Conservation (phyloP, 2,888 invertebrate genomes). For the Dryocosmus kuriphilus region DNA sequence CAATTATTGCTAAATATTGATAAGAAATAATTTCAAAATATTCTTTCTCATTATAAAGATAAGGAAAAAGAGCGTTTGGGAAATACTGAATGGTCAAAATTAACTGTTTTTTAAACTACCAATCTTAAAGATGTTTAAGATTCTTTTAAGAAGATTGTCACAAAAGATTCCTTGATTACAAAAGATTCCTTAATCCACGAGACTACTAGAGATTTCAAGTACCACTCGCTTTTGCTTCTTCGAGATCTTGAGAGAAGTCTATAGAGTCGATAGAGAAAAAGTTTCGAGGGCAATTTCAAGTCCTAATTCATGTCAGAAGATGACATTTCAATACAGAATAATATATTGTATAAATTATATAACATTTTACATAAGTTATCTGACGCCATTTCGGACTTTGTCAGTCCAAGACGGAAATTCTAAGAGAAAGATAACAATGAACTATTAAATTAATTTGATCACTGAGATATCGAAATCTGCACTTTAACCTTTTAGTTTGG, state of each 20-base stretch:
- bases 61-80: neutral
- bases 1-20: no score
- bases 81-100: neutral
- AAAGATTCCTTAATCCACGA: constrained; percentile 7
- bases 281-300: neutral
- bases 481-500: no score
- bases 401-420: no score
- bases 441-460: no score
- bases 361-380: no score
- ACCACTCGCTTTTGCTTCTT: neutral
- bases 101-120: neutral
- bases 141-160: neutral
- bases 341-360: neutral
- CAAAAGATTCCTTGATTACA: constrained; percentile 7
- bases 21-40: no score
- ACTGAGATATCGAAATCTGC: no score
- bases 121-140: neutral
- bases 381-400: no score
- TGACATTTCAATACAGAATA: neutral
- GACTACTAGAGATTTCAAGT: neutral
- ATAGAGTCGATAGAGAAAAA: neutral
- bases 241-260: neutral
- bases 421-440: no score
- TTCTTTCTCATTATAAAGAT: neutral
- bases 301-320: neutral